Evolutionary conservation across 2,113 vertebrate species (phyloP).

Genomic region (Spea bombifrons): DNA sequence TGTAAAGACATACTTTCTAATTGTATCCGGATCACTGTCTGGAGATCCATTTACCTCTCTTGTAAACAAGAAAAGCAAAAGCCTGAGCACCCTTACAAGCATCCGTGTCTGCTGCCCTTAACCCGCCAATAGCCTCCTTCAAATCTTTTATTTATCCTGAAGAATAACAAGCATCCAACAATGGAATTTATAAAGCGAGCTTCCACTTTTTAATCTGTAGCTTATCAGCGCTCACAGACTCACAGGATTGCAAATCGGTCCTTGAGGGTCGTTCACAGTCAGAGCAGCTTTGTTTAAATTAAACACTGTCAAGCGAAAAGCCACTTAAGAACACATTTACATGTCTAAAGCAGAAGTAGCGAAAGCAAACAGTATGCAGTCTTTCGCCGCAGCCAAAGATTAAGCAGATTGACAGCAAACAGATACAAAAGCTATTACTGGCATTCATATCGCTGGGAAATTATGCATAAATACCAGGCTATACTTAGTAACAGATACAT

Average conservation of each 20-base stretch:
- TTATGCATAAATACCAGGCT: no score
- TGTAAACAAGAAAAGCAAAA: conserved; percentile 5
- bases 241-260: conserved; percentile 15
- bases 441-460: no score
- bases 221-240: conserved; percentile 33
- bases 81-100: conserved; percentile 15
- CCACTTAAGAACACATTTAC: conserved; percentile 21
- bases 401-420: not conserved
- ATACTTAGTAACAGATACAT: no score
- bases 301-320: conserved; percentile 13
- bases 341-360: not conserved
- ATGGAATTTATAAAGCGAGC: conserved; percentile 22
- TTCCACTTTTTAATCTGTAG: conserved; percentile 9
- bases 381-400: not conserved
- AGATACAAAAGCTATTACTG: no score
- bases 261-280: conserved; percentile 3
- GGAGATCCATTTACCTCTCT: not conserved
- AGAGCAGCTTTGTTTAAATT: conserved; percentile 24
- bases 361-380: not conserved
- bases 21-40: not conserved
- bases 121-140: conserved; percentile 27
- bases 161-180: conserved; percentile 31
- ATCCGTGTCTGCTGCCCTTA: not conserved
- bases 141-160: conserved; percentile 20
- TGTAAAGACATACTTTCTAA: not conserved